Base-by-base conservation (phyloP, 2,113 vertebrate genomes). In the Bostrychus sinensis region DNA sequence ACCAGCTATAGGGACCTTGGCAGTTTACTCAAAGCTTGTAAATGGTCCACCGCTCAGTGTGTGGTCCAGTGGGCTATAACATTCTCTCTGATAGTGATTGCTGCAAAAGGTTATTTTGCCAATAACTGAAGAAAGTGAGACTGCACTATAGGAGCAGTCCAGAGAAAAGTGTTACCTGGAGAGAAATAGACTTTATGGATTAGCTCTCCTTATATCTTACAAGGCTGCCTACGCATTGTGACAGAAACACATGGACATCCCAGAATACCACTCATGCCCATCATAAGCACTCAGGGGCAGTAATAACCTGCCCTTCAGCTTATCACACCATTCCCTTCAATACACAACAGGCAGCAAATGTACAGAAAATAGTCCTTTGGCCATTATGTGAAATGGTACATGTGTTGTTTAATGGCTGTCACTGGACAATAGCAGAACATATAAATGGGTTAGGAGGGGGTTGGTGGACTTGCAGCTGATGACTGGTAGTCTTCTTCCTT, bases 171-270 rank as follows among this genome's bases (percentile, higher is more conserved):
- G 20, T 43, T 10, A 62, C 48, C 34, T 64, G 62, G 41, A 53
- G 55, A 63, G 68, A 62, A 51, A 57, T 4, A 28, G 37, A 66
- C 19, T 43, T 72, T 58, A 78, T 77, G 56, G 74, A 81, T 82
- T 78, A 77, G 32, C 54, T 67, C 66, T 70, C 16, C 25, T 65
- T 69, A 19, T 46, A 48, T 65, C 30, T 22, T 67, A 70, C 36
- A 67, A 46, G 34, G 38, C 11, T 54, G 32, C 65, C 77, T 39
- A 50, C 62, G 57, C 38, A 55, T 36, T 63, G 41, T 7, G 25
- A 57, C 17, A 69, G 22, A 55, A 16, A 56, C 11, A 42, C 42
- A 55, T 19, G 20, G 25, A 62, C 36, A 45, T 62, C 45, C 32
- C 16, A 39, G 37, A 77, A 55, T 55, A 58, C 43, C 20, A 57